These are phyloP conservation scores for Drosophila biarmipes DNA, from an alignment of 1,140 invertebrate genomes.

Conservation along the genomic window DNA sequence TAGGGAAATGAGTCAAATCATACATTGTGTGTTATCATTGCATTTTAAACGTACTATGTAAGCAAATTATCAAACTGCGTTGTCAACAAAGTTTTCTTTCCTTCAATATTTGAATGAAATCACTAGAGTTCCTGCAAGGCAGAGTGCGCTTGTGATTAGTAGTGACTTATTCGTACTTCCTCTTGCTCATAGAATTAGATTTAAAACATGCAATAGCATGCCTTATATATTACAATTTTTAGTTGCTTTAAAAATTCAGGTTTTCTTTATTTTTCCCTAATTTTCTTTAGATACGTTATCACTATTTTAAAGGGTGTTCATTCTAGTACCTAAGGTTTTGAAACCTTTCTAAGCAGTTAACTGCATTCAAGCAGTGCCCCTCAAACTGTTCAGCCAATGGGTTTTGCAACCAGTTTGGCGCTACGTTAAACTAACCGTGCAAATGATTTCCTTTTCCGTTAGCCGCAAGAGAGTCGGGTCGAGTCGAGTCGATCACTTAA, in stretches of 20 bases:
- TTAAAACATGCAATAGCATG: too few relatives aligned
- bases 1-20: constrained; percentile 12
- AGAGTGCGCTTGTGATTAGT: background rate
- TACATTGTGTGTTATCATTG: background rate
- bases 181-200: background rate
- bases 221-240: too few relatives aligned
- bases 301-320: constrained; percentile 17
- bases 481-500: constrained; percentile 35
- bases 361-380: background rate
- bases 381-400: constrained; percentile 28
- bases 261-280: too few relatives aligned
- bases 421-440: constrained; percentile 42
- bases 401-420: constrained; percentile 52
- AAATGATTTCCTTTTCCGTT: constrained; percentile 72
- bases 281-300: too few relatives aligned
- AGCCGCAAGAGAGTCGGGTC: constrained; percentile 2
- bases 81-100: constrained; percentile 12
- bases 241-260: too few relatives aligned
- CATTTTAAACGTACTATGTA: constrained; percentile 4
- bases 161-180: background rate
- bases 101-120: constrained; percentile 8
- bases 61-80: background rate
- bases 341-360: background rate
- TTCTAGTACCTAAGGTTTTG: background rate
- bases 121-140: background rate